Base-by-base conservation (phyloP, 2,888 invertebrate genomes). In the Hirtodrosophila confusa region DNA sequence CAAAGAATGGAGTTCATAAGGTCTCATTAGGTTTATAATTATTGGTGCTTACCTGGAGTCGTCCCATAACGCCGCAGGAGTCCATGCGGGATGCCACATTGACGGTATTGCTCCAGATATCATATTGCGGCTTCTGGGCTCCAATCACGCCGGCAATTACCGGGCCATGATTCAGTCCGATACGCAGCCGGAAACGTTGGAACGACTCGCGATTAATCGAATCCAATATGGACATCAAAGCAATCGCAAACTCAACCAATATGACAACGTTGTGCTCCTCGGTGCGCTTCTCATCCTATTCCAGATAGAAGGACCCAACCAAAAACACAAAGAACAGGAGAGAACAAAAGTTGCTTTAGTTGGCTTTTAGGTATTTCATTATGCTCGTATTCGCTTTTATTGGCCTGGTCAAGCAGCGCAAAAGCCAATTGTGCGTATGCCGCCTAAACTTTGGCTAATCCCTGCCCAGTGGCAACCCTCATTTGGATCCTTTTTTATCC, bases 71-170 rank as follows among this genome's bases (percentile, higher is more conserved):
- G 0, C 99, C 98, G 68, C 97, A 98, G 69, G 97, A 98, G 92
- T 99, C 99, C 99, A 99, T 99, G 48, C 99, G 93, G 4, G 97
- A 98, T 1, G 99, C 98, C 9, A 99, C 97, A 90, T 99, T 99
- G 11, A 99, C 99, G 0, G 99, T 98, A 92, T 99, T 98, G 10
- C 99, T 98, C 99, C 99, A 99, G 82, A 99, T 99, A 90, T 99
- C 99, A 92, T 98, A 99, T 92, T 99, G 98, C 0, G 99, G 99
- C 90, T 99, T 99, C 91, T 98, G 97, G 0, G 98, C 98, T 0
- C 98, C 98, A 24, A 99, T 97, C 12, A 99, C 98, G 0, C 98
- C 99, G 0, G 98, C 98, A 90, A 98, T 98, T 24, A 98, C 97
- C 0, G 92, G 91, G 0, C 92, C 92, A 67, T 92, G 92, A 86